Evolutionary conservation across 2,888 invertebrate species (phyloP), one percentile per base, ranked within the genome.

Genomic region (Melanotus villosus): DNA sequence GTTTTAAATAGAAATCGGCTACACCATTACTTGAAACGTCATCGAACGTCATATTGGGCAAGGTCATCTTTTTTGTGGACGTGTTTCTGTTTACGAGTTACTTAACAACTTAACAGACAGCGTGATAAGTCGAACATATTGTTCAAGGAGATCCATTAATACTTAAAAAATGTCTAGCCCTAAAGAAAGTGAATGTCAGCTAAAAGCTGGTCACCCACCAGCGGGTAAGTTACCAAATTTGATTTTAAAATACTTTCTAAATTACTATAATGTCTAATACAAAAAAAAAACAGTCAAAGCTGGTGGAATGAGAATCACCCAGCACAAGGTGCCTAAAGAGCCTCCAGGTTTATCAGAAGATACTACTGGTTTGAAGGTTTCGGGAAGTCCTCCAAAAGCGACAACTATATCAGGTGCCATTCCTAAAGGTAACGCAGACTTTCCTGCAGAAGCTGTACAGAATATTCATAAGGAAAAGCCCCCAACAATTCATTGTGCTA

Each of bases 281-380:
- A 26, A 23, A 21, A 50, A 23, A 47, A 21, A 47, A 16, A 58
- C 84, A 96, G 96, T 95, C 1, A 96, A 96, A 88, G 96, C 95
- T 65, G 96, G 96, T 57, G 95, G 96, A 1, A 96, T 95, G 95
- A 89, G 96, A 76, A 95, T 96, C 79, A 95, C 94, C 10, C 96
- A 96, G 80, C 93, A 96, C 81, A 96, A 96, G 84, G 85, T 88
- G 0, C 89, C 91, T 4, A 90, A 90, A 76, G 85, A 90, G 38
- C 91, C 90, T 75, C 90, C 91, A 62, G 87, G 89, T 6, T 84
- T 89, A 2, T 88, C 90, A 58, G 93, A 92, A 81, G 93, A 93
- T 79, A 88, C 90, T 69, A 92, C 92, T 0, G 92, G 92, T 38
- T 87, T 93, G 0, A 90, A 92, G 62, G 91, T 93, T 21, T 91